Base-by-base conservation (phyloP, 2,888 invertebrate species). In the Drosophila cognata region DNA sequence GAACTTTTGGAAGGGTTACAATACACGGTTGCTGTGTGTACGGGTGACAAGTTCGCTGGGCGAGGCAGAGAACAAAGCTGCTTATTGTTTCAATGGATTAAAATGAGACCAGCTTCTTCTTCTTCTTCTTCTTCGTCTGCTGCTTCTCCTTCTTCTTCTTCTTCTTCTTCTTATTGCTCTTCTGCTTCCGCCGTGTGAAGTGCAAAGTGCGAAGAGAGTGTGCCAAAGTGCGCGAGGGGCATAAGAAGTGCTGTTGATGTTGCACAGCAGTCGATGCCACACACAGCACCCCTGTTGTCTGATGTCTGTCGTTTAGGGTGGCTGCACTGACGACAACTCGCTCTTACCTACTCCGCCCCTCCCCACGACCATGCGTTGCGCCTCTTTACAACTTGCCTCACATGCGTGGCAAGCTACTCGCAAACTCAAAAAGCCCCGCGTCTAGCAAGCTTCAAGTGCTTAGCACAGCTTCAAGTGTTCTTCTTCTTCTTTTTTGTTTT, bases 81-180 rank as follows among this genome's bases (percentile, higher is more conserved):
- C 88, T 88, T 88, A 90, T 90, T 90, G 88, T 89, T 90, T 89
- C 85, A 89, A 89, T 88, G 88, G 91, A 89, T 90, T 89, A 82
- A 89, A 77, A 70, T 59, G 88, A 72, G 71, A 65, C 58, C 71
- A 72, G 77, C 51, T 51, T 51, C 43, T 36, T 16, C 66, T 66
- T 43, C 28, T 28, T 16, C 63, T 4, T 8, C 51, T 18, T 16
- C 48, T 21, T 4, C 35, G n/a, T 16, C 67, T 66, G 25, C 33
- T 33, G 0, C 55, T 2, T 4, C 67, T 18, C 2, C 48, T n/a
- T 10, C 69, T 68, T 21, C 21, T 18, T 2, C 43, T n/a, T n/a
- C n/a, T 8, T 13, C 66, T 13, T 25, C 48, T 11, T 16, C 25
- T 56, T n/a, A n/a, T 18, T 35, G 46, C 13, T 21, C 21, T 46